Conservation (phyloP, 2,797 vertebrate genomes). For the Enteromius trimaculatus region DNA sequence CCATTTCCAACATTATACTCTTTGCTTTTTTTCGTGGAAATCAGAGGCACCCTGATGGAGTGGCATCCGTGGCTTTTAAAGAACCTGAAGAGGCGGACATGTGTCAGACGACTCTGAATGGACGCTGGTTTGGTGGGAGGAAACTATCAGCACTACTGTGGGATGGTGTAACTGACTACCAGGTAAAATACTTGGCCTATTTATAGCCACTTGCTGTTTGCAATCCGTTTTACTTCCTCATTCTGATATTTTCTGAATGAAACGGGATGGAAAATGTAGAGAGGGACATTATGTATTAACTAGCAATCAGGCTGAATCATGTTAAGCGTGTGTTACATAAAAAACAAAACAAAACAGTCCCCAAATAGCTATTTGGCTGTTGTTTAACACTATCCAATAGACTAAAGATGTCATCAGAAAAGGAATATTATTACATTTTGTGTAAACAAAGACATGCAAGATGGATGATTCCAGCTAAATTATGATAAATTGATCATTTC, state of each 20-base stretch:
- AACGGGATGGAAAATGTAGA: neutral
- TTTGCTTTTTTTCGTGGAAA: slow-evolving; percentile 14
- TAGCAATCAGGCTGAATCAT: neutral
- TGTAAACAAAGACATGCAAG: neutral
- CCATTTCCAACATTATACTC: neutral
- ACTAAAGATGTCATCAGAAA: neutral
- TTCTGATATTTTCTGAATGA: neutral
- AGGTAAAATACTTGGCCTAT: slow-evolving; percentile 75
- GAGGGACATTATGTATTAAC: neutral
- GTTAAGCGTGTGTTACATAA: neutral
- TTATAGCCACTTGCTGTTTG: neutral
- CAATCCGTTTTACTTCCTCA: neutral
- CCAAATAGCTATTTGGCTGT: neutral
- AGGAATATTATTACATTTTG: neutral
- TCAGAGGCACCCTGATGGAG: slow-evolving; percentile 92
- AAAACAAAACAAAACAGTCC: neutral
- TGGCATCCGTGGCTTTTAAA: slow-evolving; percentile 92
- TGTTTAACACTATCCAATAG: neutral
- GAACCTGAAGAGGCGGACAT: slow-evolving; percentile 86
- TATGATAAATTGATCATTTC: neutral
- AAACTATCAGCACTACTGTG: slow-evolving; percentile 87
- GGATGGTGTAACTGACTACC: slow-evolving; percentile 94
- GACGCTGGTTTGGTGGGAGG: slow-evolving; percentile 95
- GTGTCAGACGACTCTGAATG: slow-evolving; percentile 85
- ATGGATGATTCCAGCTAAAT: neutral